Evolutionary conservation across 1,140 invertebrate species (phyloP).

Genomic region (Pollicipes pollicipes): DNA sequence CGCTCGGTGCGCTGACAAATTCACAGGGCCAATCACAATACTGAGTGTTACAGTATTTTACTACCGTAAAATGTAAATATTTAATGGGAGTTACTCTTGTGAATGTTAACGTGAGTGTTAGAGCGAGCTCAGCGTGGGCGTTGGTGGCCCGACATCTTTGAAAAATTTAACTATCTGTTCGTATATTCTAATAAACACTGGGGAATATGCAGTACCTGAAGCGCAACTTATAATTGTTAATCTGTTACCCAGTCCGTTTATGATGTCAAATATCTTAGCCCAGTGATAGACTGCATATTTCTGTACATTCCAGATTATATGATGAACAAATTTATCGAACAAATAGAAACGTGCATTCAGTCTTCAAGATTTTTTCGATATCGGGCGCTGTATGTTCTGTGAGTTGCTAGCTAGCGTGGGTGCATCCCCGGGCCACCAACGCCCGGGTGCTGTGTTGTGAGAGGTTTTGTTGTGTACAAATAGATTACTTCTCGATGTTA

Average conservation of each 20-base stretch:
- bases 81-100: background rate
- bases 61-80: slow-evolving; percentile 1
- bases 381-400: too few species aligned
- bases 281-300: background rate
- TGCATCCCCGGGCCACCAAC: background rate
- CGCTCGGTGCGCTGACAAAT: background rate
- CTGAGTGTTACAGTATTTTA: background rate
- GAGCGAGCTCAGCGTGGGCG: background rate
- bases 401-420: too few species aligned
- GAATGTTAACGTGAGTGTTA: background rate
- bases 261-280: too few species aligned
- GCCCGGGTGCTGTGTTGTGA: background rate
- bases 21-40: background rate
- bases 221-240: background rate
- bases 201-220: background rate
- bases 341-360: too few species aligned
- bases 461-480: background rate
- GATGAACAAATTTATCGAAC: background rate
- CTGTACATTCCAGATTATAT: slow-evolving; percentile 2
- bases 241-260: background rate
- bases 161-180: background rate
- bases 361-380: too few species aligned
- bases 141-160: background rate
- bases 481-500: background rate
- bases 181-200: background rate